Conservation (phyloP, 2,888 invertebrate genomes). For the Dolomedes plantarius region DNA sequence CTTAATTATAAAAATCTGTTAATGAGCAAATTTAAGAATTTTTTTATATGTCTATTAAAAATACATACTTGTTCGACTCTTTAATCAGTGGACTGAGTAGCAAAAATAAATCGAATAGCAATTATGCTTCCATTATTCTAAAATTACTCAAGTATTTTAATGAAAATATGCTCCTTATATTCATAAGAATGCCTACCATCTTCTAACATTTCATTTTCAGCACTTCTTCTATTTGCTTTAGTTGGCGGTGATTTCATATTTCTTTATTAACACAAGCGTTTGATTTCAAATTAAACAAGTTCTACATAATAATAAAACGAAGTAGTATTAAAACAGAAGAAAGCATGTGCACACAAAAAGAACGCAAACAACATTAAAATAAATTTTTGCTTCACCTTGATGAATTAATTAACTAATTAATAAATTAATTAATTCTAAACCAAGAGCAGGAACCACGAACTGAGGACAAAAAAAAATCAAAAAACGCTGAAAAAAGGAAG, state of each 20-base stretch:
- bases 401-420: constrained; percentile 8
- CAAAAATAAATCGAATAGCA: constrained; percentile 39
- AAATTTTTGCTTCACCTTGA: not conserved
- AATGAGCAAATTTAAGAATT: constrained; percentile 51
- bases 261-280: constrained; percentile 12
- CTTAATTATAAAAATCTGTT: constrained; percentile 56
- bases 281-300: constrained; percentile 31
- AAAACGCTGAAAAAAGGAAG: not conserved
- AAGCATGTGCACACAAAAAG: constrained; percentile 18
- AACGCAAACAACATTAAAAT: not conserved
- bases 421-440: not conserved
- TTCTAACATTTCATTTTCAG: constrained; percentile 39
- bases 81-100: constrained; percentile 30
- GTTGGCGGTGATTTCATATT: not conserved
- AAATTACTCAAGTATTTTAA: constrained; percentile 19
- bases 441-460: not conserved
- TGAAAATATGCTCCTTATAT: constrained; percentile 23
- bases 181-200: not conserved
- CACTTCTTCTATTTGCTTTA: constrained; percentile 1
- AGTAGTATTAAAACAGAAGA: constrained; percentile 11
- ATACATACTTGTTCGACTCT: constrained; percentile 10
- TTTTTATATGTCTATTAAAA: constrained; percentile 43
- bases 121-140: constrained; percentile 42
- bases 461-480: not conserved
- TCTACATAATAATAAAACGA: constrained; percentile 35